Evolutionary conservation across 2,888 invertebrate species (phyloP).

Genomic region (Beris chalybata): DNA sequence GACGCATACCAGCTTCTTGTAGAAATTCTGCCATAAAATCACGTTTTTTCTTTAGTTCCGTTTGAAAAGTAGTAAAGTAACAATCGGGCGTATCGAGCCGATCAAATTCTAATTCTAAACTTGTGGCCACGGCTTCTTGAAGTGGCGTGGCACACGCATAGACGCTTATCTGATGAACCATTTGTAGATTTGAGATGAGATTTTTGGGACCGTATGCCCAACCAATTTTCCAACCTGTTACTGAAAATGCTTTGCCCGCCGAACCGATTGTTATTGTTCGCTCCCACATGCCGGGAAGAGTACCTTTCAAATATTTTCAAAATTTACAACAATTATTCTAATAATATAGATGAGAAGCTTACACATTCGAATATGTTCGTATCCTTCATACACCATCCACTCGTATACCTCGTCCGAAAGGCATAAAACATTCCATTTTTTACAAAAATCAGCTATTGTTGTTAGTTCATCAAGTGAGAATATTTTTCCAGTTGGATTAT

Average conservation of each 20-base stretch:
- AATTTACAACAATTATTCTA: slow-evolving; percentile 16
- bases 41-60: slow-evolving; percentile 75
- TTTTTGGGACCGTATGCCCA: slow-evolving; percentile 92
- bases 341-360: slow-evolving; percentile 9
- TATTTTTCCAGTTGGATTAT: slow-evolving; percentile 97
- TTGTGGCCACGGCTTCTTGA: slow-evolving; percentile 89
- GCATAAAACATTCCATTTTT: slow-evolving; percentile 89
- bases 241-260: slow-evolving; percentile 97
- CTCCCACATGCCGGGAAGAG: slow-evolving; percentile 97
- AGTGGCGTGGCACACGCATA: slow-evolving; percentile 89
- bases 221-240: slow-evolving; percentile 96
- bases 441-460: slow-evolving; percentile 83
- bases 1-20: slow-evolving; percentile 79
- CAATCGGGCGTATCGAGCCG: slow-evolving; percentile 73
- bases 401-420: slow-evolving; percentile 98
- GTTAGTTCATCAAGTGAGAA: slow-evolving; percentile 64
- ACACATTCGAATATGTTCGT: slow-evolving; percentile 90
- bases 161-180: slow-evolving; percentile 92
- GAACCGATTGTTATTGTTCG: slow-evolving; percentile 95
- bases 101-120: slow-evolving; percentile 82
- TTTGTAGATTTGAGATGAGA: slow-evolving; percentile 78
- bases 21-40: slow-evolving; percentile 78
- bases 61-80: slow-evolving; percentile 77
- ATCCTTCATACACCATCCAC: slow-evolving; percentile 87
- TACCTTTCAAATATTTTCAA: slow-evolving; percentile 60